Base-by-base conservation (phyloP, 2,797 vertebrate species). In the Danionella dracula region DNA sequence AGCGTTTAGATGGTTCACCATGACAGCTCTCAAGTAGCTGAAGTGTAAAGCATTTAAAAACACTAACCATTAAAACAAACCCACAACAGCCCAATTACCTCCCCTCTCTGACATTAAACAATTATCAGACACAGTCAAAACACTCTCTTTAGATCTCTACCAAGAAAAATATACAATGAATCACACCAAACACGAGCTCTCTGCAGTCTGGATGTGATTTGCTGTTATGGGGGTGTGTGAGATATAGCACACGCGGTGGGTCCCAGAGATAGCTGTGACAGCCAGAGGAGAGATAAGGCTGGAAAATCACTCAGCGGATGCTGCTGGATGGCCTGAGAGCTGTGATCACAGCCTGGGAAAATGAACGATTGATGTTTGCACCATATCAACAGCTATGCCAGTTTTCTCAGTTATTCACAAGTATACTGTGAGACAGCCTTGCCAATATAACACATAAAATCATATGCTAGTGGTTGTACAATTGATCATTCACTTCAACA, bases 61-160 rank as follows among this genome's bases (percentile, higher is more conserved):
- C 49, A 42, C 8, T 16, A 17, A 31, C 27, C 38, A 42, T 44
- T 27, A 16, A 19, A 54, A 64, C 32, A 5, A 64, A 54, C 34
- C 27, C 32, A 65, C 80, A 79, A 81, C 79, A 82, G 80, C 69
- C 84, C 79, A 86, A 85, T 86, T 82, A 82, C 79, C 79, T 82
- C 75, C 79, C 82, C 71, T 76, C 21, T 49, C 70, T 80, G 83
- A 82, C 79, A 82, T 85, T 86, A 81, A 83, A 86, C 86, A 82
- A 85, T 84, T 75, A 79, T 80, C 55, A 84, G 74, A 82, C 64
- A 75, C 71, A 74, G 73, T 76, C 73, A 70, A 64, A 57, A 64
- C 59, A 44, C 27, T 7, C 12, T 12, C 45, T 46, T 16, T 15
- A 31, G 37, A 56, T 41, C 11, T 21, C 29, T 21, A 7, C 13